phyloP scores from a whole-genome alignment of 2,113 vertebrate genomes.

The Sterrhoptilus dennistouni region DNA sequence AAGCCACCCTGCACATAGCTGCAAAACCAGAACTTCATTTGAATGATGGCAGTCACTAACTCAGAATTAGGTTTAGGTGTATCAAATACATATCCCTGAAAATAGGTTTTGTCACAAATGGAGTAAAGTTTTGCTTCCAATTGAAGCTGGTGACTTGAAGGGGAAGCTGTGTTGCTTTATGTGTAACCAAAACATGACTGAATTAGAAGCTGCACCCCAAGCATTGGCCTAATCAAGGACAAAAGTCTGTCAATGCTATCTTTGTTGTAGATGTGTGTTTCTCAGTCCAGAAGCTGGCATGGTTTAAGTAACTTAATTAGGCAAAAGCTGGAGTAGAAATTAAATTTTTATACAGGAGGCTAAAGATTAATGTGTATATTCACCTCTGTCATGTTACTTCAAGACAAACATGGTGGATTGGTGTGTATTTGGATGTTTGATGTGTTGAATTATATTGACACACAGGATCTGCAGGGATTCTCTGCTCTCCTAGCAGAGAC shows the following conservation, averaged over 20 bases:
- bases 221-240: background rate
- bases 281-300: background rate
- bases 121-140: background rate
- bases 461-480: slow-evolving; percentile 74
- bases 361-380: background rate
- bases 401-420: background rate
- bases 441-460: background rate
- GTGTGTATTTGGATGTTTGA: background rate
- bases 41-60: background rate
- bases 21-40: background rate
- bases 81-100: background rate
- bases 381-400: background rate
- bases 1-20: background rate
- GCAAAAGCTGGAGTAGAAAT: background rate
- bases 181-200: background rate
- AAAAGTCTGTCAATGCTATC: background rate
- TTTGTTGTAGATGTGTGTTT: background rate
- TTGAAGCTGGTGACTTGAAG: background rate
- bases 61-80: background rate
- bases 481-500: slow-evolving; percentile 74
- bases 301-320: background rate
- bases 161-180: background rate
- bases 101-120: background rate
- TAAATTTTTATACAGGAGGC: background rate
- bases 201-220: background rate